Evolutionary conservation across 2,888 invertebrate species (phyloP).

Genomic region (Elmis aenea): DNA sequence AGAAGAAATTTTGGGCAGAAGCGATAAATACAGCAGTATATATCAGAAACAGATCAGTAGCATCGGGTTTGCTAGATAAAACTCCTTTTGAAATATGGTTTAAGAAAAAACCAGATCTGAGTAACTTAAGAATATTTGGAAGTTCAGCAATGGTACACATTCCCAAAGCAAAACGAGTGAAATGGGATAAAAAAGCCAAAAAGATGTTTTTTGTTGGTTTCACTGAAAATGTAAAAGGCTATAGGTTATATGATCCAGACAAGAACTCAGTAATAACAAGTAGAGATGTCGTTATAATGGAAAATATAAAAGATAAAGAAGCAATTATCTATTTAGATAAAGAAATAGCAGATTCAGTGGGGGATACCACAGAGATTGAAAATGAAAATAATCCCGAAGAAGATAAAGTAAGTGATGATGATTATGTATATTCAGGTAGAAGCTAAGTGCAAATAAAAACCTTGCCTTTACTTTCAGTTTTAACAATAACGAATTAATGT

Average conservation of each 20-base stretch:
- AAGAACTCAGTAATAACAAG: constrained; percentile 9
- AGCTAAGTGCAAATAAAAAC: too few relatives aligned
- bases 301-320: constrained; percentile 12
- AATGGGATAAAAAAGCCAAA: constrained; percentile 23
- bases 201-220: constrained; percentile 16
- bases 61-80: constrained; percentile 16
- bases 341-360: constrained; percentile 14
- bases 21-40: constrained; percentile 27
- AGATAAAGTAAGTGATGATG: constrained; percentile 9
- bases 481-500: too few relatives aligned
- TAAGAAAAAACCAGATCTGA: constrained; percentile 32
- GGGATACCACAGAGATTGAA: constrained; percentile 6
- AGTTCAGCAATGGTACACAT: constrained; percentile 30
- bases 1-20: constrained; percentile 29
- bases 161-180: constrained; percentile 32
- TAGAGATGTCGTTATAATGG: constrained; percentile 19
- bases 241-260: constrained; percentile 16
- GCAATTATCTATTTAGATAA: constrained; percentile 3
- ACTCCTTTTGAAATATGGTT: constrained; percentile 35
- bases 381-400: neutral
- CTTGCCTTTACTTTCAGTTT: too few relatives aligned
- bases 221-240: constrained; percentile 15
- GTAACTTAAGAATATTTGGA: constrained; percentile 32
- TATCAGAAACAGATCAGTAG: constrained; percentile 22
- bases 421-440: constrained; percentile 1